Evolutionary conservation across 1,140 invertebrate genomes (phyloP), one percentile per base, ranked within the genome.

Genomic region (Drosophila kikkawai): DNA sequence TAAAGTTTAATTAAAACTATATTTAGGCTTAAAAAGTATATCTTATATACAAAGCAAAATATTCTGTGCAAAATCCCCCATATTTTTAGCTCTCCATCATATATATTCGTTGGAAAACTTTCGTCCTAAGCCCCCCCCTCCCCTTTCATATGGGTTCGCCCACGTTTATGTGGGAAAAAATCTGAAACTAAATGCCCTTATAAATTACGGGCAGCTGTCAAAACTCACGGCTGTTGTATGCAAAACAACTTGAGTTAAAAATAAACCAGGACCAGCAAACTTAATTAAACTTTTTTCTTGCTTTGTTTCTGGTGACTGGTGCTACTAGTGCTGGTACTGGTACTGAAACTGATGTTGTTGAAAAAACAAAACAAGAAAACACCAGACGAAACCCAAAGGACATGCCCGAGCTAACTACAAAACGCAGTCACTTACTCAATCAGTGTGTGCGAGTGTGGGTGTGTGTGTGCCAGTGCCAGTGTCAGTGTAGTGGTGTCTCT

Each of bases 241-340:
- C 83, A 87, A 85, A 76, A 51, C 32, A 67, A 68, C 60, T 66
- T 41, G 55, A 76, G 71, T 66, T 88, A 88, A 86, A 86, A 88
- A 88, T 88, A 88, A 88, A 87, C 83, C 86, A 83, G 76, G 71
- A 88, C 68, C 82, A 67, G 76, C 76, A 86, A 86, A 88, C 84
- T 83, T 88, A 88, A 86, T 88, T 86, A 88, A 86, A 88, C 55
- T 75, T 86, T 84, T 68, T 47, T 63, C 67, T 51, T 57, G 66
- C 66, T 50, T 68, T 67, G 41, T 45, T 47, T 41, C 50, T 45
- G 58, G 34, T 37, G 15, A 13, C 41, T 19, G 50, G 50, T 47
- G 6, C 45, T 26, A 34, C 36, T 55, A 12, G 44, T 47, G 3
- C 48, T 34, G 48, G 29, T 17, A 3, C 50, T 51, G 29, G 9